Evolutionary conservation across 2,113 vertebrate species (phyloP), one percentile per base, ranked within the genome.

Genomic region (Pachypanchax playfairii): DNA sequence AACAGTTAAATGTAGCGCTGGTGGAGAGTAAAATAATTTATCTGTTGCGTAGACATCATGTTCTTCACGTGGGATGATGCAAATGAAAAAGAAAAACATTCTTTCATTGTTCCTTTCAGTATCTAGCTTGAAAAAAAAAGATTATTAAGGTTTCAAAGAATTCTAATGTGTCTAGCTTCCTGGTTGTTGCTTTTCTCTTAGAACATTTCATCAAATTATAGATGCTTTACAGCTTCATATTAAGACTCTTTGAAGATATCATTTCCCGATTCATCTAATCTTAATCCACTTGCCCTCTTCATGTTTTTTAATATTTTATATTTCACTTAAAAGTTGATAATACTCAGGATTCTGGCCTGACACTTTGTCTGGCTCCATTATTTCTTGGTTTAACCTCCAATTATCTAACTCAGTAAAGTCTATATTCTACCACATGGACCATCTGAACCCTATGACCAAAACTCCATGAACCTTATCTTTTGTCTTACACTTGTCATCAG

Each of bases 71-170:
- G n/a, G 9, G 18, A 48, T 25, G 10, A 18, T 14, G 54, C n/a
- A 60, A 20, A 36, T 54, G 38, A 59, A 50, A 65, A 49, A 11
- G 35, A 24, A 29, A 35, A n/a, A 54, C 20, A 35, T 51, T 39
- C 29, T 41, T 46, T 42, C 13, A 39, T 26, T 5, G 22, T 43
- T 46, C 38, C 39, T 73, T 11, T 49, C 43, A 56, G 33, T 44
- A 64, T 47, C 35, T n/a, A 69, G 31, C 58, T 72, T 41, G 56
- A 69, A 54, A 69, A 65, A 68, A 64, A 81, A 81, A 51, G 25
- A 43, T 54, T 20, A 33, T 25, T 44, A 44, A 47, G 56, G 49
- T 15, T 11, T 11, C 42, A 54, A 22, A 54, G 39, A 25, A 50
- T 24, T 43, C 15, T 17, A 39, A 41, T 53, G 2, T 62, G 35